Conservation (phyloP, 2,113 vertebrate genomes). For the Solenodon paradoxus region DNA sequence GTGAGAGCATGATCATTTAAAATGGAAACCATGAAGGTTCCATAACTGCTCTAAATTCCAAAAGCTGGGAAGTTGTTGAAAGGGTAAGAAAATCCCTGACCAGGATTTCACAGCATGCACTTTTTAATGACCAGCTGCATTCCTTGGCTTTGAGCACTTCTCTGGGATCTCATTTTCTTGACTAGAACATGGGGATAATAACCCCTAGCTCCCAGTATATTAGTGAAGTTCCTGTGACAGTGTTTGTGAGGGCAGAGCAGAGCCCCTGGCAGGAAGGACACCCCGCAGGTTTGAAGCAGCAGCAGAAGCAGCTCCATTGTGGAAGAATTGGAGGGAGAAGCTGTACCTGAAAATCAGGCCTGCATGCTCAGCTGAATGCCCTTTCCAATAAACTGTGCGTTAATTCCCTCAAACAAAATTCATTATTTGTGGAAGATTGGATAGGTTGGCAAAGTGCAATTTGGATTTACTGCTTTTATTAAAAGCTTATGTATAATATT, state of each 20-base stretch:
- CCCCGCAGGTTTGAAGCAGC: too few relatives aligned
- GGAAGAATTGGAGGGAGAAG: not conserved
- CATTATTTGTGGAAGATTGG: slow-evolving; percentile 62
- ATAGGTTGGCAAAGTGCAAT: slow-evolving; percentile 27
- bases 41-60: not conserved
- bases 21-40: not conserved
- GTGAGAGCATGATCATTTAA: not conserved
- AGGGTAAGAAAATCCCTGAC: not conserved
- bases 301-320: not conserved
- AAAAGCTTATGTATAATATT: slow-evolving; percentile 60
- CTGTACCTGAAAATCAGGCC: not conserved
- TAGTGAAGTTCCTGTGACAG: not conserved
- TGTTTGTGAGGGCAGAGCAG: fast-evolving
- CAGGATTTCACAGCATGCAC: not conserved
- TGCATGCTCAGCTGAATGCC: not conserved
- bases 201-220: fast-evolving
- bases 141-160: not conserved
- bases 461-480: slow-evolving; percentile 54
- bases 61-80: not conserved
- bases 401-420: slow-evolving; percentile 71
- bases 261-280: fast-evolving
- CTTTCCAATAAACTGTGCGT: slow-evolving; percentile 49
- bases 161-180: not conserved
- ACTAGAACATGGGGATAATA: not conserved
- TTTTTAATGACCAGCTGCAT: not conserved